These are phyloP conservation scores for Etheostoma perlongum DNA, from an alignment of 2,797 vertebrate genomes.

Conservation along the genomic window DNA sequence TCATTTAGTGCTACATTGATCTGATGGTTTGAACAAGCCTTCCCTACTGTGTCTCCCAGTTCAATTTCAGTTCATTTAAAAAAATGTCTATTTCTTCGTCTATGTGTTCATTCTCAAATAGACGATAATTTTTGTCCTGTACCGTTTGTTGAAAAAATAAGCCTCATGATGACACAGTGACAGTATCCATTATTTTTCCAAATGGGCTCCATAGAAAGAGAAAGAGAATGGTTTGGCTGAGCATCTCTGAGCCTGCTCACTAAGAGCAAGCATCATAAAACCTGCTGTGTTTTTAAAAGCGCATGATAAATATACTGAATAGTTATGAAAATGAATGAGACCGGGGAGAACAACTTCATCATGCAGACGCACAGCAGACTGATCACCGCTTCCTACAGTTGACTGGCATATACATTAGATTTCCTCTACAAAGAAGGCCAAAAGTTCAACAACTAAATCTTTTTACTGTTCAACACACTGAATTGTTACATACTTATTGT, in stretches of 20 bases:
- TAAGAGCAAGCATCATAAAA: constrained; percentile 60
- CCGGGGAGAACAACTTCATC: constrained; percentile 52
- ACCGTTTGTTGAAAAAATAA: constrained; percentile 31
- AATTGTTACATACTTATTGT: constrained; percentile 37
- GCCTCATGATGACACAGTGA: constrained; percentile 24
- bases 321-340: constrained; percentile 72
- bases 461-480: constrained; percentile 27
- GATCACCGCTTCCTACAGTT: constrained; percentile 59
- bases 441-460: constrained; percentile 64
- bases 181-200: constrained; percentile 15
- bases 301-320: constrained; percentile 65
- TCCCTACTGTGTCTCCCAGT: constrained; percentile 14
- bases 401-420: constrained; percentile 58
- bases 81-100: neutral
- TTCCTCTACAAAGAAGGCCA: constrained; percentile 51
- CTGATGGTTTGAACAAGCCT: neutral
- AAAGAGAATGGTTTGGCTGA: constrained; percentile 19
- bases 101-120: neutral
- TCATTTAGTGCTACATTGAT: neutral
- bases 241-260: constrained; percentile 46
- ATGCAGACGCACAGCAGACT: constrained; percentile 42
- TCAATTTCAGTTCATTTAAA: constrained; percentile 17
- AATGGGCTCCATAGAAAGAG: constrained; percentile 32
- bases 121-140: neutral
- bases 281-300: constrained; percentile 65